phyloP scores from a whole-genome alignment of 2,888 invertebrate species.

The Gastrophysa polygoni region DNA sequence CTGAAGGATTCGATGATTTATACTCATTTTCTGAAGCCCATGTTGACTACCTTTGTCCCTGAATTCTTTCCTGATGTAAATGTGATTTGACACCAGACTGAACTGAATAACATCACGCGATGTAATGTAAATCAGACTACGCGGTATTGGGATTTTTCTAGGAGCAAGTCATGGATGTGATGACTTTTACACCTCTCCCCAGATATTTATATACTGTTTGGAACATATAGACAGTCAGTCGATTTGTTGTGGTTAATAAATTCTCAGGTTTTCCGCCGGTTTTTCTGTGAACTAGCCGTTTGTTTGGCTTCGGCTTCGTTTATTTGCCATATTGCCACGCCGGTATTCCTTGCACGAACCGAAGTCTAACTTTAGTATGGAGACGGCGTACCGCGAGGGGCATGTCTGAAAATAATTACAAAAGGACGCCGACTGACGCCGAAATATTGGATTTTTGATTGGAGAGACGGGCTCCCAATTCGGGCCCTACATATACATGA shows the following conservation, averaged over 20 bases:
- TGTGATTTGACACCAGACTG: too few relatives aligned
- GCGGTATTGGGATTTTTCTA: too few relatives aligned
- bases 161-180: too few relatives aligned
- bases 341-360: conserved; percentile 11
- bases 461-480: neutral
- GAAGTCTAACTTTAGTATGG: conserved; percentile 8
- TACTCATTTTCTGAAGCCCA: too few relatives aligned
- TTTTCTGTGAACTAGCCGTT: neutral
- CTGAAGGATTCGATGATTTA: too few relatives aligned
- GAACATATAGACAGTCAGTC: too few relatives aligned
- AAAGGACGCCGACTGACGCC: conserved; percentile 11
- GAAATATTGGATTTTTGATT: neutral
- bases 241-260: neutral
- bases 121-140: too few relatives aligned
- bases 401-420: conserved; percentile 17
- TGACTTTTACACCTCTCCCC: too few relatives aligned
- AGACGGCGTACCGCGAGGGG: conserved; percentile 4
- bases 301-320: neutral
- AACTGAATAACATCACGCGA: too few relatives aligned
- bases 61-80: too few relatives aligned
- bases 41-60: too few relatives aligned
- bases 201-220: too few relatives aligned
- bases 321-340: neutral
- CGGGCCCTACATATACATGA: neutral
- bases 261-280: neutral